Percentiles rank a stretch among this genome's conserved stretches.
phyloP scores from a whole-genome alignment of 1,140 invertebrate genomes.

The Aphaenogaster rudis region DNA sequence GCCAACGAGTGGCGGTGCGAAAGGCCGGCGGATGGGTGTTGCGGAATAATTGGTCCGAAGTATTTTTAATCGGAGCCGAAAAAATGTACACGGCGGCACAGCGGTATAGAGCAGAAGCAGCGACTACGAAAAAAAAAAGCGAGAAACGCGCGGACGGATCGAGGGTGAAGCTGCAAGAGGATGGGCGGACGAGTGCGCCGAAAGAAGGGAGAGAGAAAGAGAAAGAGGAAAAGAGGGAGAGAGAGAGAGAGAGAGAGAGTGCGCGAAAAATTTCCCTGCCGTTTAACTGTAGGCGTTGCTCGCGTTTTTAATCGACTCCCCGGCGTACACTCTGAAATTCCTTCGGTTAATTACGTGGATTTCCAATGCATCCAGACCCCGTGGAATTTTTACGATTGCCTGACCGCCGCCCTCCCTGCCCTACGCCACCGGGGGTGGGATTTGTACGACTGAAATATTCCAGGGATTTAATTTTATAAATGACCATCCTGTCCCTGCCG shows the following conservation, averaged over 20 bases:
- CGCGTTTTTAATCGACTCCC: conserved; percentile 85
- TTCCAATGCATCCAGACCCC: conserved; percentile 81
- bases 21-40: conserved; percentile 50
- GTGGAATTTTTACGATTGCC: conserved; percentile 84
- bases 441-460: conserved; percentile 80
- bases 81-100: conserved; percentile 65
- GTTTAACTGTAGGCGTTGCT: conserved; percentile 78
- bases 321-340: conserved; percentile 79
- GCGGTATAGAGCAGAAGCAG: conserved; percentile 55
- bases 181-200: conserved; percentile 38
- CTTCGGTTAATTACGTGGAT: conserved; percentile 85
- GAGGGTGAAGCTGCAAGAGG: conserved; percentile 56
- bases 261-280: conserved; percentile 67
- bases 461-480: conserved; percentile 80
- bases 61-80: conserved; percentile 66
- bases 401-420: conserved; percentile 58
- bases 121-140: conserved; percentile 62
- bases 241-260: conserved; percentile 27
- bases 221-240: conserved; percentile 12
- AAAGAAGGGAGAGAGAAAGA: not conserved
- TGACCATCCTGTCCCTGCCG: conserved; percentile 77
- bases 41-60: conserved; percentile 66
- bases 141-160: conserved; percentile 53
- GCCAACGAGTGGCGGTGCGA: conserved; percentile 48
- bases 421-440: conserved; percentile 52